phyloP scores from a whole-genome alignment of 1,140 invertebrate species.

The Drosophila tsacasi region DNA sequence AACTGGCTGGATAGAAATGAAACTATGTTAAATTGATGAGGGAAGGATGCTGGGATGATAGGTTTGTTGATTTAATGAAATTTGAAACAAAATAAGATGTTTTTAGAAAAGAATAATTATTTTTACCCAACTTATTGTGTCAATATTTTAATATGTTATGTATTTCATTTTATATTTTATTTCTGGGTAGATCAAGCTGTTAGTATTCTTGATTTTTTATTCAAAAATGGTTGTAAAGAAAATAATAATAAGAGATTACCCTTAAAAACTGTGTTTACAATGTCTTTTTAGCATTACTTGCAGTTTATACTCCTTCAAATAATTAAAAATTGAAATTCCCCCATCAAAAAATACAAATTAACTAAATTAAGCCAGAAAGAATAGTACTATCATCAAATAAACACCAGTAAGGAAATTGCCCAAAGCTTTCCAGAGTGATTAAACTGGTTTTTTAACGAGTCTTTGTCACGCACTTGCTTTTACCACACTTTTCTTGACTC shows the following conservation, averaged over 20 bases:
- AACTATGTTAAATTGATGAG: no score
- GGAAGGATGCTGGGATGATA: no score
- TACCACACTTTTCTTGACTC: slow-evolving; percentile 17
- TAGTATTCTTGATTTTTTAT: neutral
- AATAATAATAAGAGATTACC: no score
- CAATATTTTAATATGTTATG: neutral
- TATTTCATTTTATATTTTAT: neutral
- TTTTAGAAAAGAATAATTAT: neutral
- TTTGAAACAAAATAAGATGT: accelerated
- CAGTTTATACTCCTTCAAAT: no score
- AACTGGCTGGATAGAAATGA: no score
- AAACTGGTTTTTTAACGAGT: slow-evolving; percentile 19
- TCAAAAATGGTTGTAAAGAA: neutral
- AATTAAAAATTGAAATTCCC: neutral
- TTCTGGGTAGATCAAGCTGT: neutral
- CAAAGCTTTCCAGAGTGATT: slow-evolving; percentile 3
- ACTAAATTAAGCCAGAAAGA: neutral
- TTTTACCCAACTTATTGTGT: neutral
- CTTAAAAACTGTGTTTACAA: no score
- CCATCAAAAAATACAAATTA: neutral
- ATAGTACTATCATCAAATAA: neutral
- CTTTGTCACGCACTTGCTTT: slow-evolving; percentile 53
- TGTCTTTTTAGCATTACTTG: neutral
- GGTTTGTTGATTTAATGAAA: neutral
- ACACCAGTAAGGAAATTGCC: slow-evolving; percentile 1